Evolutionary conservation across 2,797 vertebrate species (phyloP).

Genomic region (Melopsittacus undulatus): DNA sequence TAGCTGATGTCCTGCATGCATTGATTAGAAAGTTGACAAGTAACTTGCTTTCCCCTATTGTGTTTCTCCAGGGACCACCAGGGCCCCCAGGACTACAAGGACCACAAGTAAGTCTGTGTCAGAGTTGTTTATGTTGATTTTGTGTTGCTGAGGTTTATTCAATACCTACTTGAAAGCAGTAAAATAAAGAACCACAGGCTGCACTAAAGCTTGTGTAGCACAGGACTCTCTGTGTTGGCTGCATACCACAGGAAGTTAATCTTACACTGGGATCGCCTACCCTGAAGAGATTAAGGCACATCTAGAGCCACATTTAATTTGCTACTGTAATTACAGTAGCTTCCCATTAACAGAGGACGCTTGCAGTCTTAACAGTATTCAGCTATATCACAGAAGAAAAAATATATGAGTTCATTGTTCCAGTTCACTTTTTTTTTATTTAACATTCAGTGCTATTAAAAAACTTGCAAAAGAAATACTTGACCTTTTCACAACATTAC

Average conservation of each 20-base stretch:
- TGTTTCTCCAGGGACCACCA: conserved; percentile 75
- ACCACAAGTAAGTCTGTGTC: conserved; percentile 80
- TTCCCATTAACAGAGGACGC: conserved; percentile 7
- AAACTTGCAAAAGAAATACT: neutral
- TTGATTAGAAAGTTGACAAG: neutral
- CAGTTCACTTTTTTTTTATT: neutral
- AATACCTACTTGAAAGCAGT: neutral
- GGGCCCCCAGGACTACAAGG: conserved; percentile 84
- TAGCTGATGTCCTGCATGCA: neutral
- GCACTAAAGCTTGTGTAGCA: neutral
- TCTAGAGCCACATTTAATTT: conserved; percentile 41
- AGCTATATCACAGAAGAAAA: neutral
- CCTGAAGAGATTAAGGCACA: neutral
- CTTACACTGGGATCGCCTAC: neutral
- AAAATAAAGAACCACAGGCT: neutral
- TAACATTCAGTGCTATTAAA: neutral
- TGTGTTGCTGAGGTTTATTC: neutral
- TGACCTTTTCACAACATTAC: neutral
- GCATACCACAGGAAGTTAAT: conserved; percentile 19
- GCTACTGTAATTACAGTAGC: conserved; percentile 5
- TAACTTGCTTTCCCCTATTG: neutral
- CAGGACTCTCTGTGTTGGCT: conserved; percentile 7
- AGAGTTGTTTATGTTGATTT: neutral
- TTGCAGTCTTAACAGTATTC: neutral
- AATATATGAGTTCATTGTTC: neutral